Percentiles rank a stretch among this genome's conserved stretches.
Conservation (phyloP, 2,797 vertebrate genomes). For the Vultur gryphus region DNA sequence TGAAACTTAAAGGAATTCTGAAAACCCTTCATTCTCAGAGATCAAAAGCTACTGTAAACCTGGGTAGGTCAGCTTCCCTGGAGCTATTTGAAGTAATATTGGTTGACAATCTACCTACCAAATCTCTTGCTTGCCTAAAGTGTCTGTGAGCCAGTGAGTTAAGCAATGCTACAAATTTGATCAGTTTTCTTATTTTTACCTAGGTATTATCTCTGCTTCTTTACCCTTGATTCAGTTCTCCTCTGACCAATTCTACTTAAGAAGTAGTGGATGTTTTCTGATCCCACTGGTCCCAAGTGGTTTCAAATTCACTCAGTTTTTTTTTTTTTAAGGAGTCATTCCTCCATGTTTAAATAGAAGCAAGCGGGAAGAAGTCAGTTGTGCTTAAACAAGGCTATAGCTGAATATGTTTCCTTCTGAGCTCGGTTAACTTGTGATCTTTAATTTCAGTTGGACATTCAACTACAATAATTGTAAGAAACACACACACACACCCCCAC, state of each 20-base stretch:
- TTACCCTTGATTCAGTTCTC: not conserved
- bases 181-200: not conserved
- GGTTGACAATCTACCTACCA: not conserved
- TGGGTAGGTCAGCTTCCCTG: not conserved
- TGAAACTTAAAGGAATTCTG: not conserved
- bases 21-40: not conserved
- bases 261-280: not conserved
- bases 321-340: not conserved
- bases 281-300: not conserved
- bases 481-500: too few species aligned
- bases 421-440: not conserved
- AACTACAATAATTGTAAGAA: not conserved
- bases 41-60: not conserved
- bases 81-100: not conserved
- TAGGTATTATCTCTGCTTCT: not conserved
- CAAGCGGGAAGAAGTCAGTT: not conserved
- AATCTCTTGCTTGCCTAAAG: not conserved
- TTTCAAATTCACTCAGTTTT: not conserved
- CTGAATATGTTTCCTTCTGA: not conserved
- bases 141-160: not conserved
- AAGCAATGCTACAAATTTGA: not conserved
- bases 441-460: not conserved
- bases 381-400: not conserved
- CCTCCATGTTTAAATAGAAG: not conserved
- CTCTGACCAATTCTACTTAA: not conserved